Conservation (phyloP, 2,888 invertebrate genomes). For the Agonopterix subpropinquella region DNA sequence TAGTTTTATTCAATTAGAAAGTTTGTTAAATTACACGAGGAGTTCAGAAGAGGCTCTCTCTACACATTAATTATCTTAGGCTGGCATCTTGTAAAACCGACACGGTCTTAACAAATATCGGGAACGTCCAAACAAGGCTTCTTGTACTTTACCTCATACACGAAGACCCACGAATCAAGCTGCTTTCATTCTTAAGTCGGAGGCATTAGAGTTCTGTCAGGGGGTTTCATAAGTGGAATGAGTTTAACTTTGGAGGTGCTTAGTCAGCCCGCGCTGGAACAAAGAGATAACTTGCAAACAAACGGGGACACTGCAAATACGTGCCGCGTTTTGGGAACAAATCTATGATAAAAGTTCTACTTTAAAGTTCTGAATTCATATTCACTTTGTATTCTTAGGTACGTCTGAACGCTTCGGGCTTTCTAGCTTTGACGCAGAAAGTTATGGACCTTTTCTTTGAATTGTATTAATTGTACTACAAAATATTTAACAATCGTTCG, state of each 20-base stretch:
- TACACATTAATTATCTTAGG: constrained; percentile 64
- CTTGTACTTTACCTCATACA: background rate
- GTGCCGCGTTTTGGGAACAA: constrained; percentile 5
- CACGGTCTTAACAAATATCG: constrained; percentile 65
- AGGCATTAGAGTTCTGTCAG: constrained; percentile 18
- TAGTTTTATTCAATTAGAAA: constrained; percentile 43
- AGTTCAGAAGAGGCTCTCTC: constrained; percentile 38
- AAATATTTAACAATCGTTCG: no score
- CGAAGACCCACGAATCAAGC: no score
- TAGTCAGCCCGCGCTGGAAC: constrained; percentile 47
- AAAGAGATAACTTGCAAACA: constrained; percentile 51
- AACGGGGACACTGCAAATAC: constrained; percentile 26
- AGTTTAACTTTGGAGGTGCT: constrained; percentile 49
- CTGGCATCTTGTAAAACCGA: constrained; percentile 57
- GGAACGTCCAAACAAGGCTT: constrained; percentile 56
- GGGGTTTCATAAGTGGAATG: no score
- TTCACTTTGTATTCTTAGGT: background rate
- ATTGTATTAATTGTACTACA: no score
- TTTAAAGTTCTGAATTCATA: background rate
- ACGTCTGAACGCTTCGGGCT: background rate
- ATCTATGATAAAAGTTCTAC: constrained; percentile 5
- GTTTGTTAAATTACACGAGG: constrained; percentile 43
- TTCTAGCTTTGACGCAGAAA: background rate
- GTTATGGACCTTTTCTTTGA: no score
- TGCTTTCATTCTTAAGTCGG: constrained; percentile 30